Evolutionary conservation across 2,113 vertebrate species (phyloP).

Genomic region (Jaculus jaculus): DNA sequence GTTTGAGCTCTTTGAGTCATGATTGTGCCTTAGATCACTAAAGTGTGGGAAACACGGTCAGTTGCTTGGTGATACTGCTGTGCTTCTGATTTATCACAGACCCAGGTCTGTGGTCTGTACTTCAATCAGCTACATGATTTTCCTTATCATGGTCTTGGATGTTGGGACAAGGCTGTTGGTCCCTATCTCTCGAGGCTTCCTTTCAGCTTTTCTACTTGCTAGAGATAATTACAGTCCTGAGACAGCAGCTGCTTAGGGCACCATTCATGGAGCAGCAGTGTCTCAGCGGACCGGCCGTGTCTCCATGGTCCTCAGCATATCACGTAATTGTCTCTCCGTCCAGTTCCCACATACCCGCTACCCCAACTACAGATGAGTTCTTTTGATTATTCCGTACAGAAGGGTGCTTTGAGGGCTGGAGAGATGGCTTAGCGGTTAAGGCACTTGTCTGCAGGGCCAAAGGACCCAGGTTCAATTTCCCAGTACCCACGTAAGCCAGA

Average conservation of each 20-base stretch:
- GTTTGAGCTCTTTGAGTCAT: not conserved
- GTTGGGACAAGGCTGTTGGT: not conserved
- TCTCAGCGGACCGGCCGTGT: not conserved
- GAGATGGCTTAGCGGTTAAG: too few species aligned
- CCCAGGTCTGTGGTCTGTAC: too few species aligned
- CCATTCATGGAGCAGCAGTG: not conserved
- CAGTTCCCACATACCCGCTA: not conserved
- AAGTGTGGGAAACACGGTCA: not conserved
- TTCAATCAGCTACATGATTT: not conserved
- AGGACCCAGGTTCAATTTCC: too few species aligned
- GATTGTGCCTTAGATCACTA: not conserved
- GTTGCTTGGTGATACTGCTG: not conserved
- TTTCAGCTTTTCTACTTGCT: not conserved
- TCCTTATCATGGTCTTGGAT: not conserved
- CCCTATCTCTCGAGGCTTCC: not conserved
- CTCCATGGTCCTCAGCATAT: accelerated
- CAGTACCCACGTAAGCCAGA: too few species aligned
- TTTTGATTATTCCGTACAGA: not conserved
- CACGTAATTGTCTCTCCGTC: not conserved
- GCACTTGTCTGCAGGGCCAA: too few species aligned
- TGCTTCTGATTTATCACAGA: not conserved
- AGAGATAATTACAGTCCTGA: not conserved
- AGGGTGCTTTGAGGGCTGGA: too few species aligned
- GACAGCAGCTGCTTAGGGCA: not conserved
- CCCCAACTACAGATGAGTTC: not conserved